Conservation (phyloP, 1,140 invertebrate genomes). For the Potamilus streckersoni region DNA sequence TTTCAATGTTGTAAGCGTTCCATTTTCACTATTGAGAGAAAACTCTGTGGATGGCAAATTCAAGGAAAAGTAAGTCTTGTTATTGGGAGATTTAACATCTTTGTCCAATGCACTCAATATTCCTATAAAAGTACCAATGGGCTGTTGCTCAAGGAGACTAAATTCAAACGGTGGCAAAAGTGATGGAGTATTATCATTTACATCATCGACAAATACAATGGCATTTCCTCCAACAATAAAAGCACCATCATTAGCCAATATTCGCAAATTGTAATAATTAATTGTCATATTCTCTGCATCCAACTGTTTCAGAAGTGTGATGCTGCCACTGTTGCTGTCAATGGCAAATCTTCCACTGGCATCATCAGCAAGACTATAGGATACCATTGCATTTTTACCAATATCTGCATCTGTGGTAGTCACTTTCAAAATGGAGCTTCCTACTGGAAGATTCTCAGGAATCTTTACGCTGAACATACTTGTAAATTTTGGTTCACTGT, state of each 20-base stretch:
- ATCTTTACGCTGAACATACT: constrained; percentile 93
- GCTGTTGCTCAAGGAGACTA: constrained; percentile 78
- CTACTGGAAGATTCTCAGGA: constrained; percentile 93
- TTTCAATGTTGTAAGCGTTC: constrained; percentile 88
- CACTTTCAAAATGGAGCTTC: constrained; percentile 91
- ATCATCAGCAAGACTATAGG: constrained; percentile 80
- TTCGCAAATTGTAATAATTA: constrained; percentile 78
- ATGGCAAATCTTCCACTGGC: constrained; percentile 92
- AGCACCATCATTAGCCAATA: constrained; percentile 83
- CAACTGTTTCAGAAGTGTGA: constrained; percentile 85
- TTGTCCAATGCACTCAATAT: constrained; percentile 89
- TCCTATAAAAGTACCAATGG: constrained; percentile 79
- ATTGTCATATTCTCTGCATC: constrained; percentile 78
- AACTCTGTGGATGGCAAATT: constrained; percentile 92
- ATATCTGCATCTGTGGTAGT: constrained; percentile 84
- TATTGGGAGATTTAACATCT: constrained; percentile 91
- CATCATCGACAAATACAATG: constrained; percentile 84
- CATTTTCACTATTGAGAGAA: constrained; percentile 88
- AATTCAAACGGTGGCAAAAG: constrained; percentile 49
- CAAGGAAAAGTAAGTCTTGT: constrained; percentile 87
- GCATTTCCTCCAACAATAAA: constrained; percentile 77
- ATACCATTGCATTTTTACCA: constrained; percentile 84
- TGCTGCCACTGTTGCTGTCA: constrained; percentile 88
- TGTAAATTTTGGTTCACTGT: constrained; percentile 94
- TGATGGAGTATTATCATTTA: constrained; percentile 70